Evolutionary conservation across 1,140 invertebrate genomes (phyloP), one percentile per base, ranked within the genome.

Genomic region (Formica exsecta): DNA sequence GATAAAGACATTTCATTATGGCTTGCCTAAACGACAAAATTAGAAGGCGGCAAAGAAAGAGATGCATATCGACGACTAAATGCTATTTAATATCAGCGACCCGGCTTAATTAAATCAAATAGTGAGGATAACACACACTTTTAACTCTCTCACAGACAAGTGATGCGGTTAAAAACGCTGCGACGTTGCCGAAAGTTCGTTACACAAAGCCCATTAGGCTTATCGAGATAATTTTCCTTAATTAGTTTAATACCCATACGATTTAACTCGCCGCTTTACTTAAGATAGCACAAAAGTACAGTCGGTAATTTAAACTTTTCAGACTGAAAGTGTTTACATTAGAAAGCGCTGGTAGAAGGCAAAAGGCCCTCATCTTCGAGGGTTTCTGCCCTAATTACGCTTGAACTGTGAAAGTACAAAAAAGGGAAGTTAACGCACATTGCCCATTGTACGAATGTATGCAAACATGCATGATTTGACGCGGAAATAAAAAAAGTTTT

Each of bases 301-400:
- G 54, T 83, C 41, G 25, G 68, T 83, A 83, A 83, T 83, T 80
- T 57, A 57, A 80, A 80, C 65, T 83, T 83, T 83, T 83, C 54
- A 61, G 54, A 73, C 68, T 74, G 25, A 73, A 74, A 83, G 79
- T 83, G 79, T 83, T 62, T 73, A 64, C 54, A 61, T 73, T 83
- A 73, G 54, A 25, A 61, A 36, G 19, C 38, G 7, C 68, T 44
- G 19, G 38, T 29, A 48, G 29, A 61, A 83, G 29, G 51, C 54
- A 5, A 81, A 59, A 41, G 44, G 61, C 29, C 3, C 38, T 59
- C 36, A 32, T 81, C 16, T 51, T 3, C 7, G 25, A 59, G 29
- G 19, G 19, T 32, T 48, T 36, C 9, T 44, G 19, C 29, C 19
- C 54, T 48, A 54, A 74, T 83, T 74, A 74, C 13, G 16, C 22